These are phyloP conservation scores for Drosophila ohnishii DNA, from an alignment of 1,140 invertebrate genomes.

Conservation along the genomic window DNA sequence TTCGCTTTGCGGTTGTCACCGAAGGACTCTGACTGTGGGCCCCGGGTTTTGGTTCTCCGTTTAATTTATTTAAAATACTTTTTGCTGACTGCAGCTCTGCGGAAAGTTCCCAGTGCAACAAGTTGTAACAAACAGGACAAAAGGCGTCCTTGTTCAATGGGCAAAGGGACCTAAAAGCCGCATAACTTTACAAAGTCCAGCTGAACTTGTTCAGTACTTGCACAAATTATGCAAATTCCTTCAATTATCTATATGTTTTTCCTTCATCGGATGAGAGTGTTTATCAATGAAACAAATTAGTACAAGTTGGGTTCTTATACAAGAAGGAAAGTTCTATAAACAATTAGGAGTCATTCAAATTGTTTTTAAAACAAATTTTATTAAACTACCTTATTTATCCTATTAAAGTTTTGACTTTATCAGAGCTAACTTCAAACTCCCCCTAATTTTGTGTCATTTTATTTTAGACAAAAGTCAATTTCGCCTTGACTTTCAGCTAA, in stretches of 20 bases:
- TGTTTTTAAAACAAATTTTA: background rate
- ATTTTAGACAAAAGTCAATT: slow-evolving; percentile 55
- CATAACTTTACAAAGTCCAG: slow-evolving; percentile 28
- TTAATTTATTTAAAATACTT: slow-evolving; percentile 76
- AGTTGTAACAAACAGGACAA: slow-evolving; percentile 38
- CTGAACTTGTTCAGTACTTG: slow-evolving; percentile 10
- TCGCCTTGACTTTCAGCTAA: slow-evolving; percentile 67
- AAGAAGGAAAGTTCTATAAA: background rate
- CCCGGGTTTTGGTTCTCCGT: slow-evolving; percentile 18
- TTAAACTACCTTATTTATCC: background rate
- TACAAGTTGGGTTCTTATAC: slow-evolving; percentile 7
- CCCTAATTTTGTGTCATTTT: background rate
- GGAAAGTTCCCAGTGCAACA: slow-evolving; percentile 42
- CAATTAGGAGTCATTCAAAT: background rate
- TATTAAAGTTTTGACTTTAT: background rate
- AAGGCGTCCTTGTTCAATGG: slow-evolving; percentile 25
- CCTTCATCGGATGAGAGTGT: background rate
- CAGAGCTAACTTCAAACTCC: background rate
- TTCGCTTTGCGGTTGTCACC: slow-evolving; percentile 59
- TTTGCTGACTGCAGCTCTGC: slow-evolving; percentile 32
- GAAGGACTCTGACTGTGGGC: slow-evolving; percentile 30
- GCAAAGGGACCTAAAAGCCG: slow-evolving; percentile 27
- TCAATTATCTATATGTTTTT: slow-evolving; percentile 34
- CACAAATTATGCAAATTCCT: slow-evolving; percentile 44
- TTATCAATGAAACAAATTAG: slow-evolving; percentile 68